These are phyloP conservation scores for Madoqua kirkii DNA, from an alignment of 2,113 vertebrate species.

Conservation along the genomic window DNA sequence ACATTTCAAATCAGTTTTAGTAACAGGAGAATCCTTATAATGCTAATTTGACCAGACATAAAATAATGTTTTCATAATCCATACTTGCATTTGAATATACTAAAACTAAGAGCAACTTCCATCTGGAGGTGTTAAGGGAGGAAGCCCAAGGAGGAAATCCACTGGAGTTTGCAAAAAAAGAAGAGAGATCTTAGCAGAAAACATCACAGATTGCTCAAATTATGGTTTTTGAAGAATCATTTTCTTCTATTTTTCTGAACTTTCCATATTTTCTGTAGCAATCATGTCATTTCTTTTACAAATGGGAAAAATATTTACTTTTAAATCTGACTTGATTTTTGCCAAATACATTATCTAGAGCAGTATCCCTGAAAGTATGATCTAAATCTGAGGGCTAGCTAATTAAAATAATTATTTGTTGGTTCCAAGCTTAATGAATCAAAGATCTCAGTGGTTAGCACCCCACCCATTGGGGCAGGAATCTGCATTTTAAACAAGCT, in stretches of 20 bases:
- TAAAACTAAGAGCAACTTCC: not conserved
- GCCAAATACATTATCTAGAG: not conserved
- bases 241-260: not conserved
- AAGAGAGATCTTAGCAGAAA: not conserved
- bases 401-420: not conserved
- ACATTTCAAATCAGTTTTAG: not conserved
- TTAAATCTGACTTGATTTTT: slow-evolving; percentile 10
- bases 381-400: not conserved
- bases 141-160: not conserved
- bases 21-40: not conserved
- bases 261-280: not conserved
- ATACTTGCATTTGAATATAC: not conserved
- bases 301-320: not conserved
- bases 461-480: not conserved
- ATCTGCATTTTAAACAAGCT: not conserved
- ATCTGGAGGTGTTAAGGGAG: not conserved
- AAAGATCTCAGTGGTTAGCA: not conserved
- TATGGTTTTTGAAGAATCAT: not conserved
- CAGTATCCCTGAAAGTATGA: not conserved
- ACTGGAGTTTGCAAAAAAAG: not conserved
- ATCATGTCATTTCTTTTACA: not conserved
- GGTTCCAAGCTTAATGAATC: not conserved
- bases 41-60: not conserved
- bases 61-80: not conserved
- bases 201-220: not conserved